phyloP scores from a whole-genome alignment of 2,113 vertebrate species.

The Cricetomys ansorgei region DNA sequence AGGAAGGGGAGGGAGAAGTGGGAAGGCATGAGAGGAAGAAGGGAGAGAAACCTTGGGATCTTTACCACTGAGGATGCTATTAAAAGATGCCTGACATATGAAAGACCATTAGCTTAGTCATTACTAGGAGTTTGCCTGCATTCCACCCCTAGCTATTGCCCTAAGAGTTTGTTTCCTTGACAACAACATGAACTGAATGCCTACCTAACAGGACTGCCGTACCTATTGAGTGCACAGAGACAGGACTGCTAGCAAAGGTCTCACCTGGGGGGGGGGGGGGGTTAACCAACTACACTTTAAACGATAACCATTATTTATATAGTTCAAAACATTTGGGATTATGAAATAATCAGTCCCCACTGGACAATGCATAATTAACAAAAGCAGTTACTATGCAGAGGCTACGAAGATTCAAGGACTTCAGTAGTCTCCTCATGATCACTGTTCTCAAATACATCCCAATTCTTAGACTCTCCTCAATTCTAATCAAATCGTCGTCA shows the following conservation, averaged over 20 bases:
- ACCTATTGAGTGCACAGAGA: neutral
- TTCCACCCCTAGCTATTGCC: neutral
- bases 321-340: neutral
- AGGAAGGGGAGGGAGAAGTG: rapidly evolving
- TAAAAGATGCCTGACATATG: neutral
- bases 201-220: neutral
- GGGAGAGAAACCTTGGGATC: neutral
- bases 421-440: neutral
- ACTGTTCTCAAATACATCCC: neutral
- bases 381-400: neutral
- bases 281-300: neutral
- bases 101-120: neutral
- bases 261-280: neutral
- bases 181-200: neutral
- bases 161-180: neutral
- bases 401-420: neutral
- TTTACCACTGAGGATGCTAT: neutral
- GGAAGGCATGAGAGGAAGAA: neutral
- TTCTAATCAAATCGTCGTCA: neutral
- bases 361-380: neutral
- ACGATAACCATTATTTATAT: neutral
- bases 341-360: neutral
- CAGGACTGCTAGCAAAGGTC: neutral
- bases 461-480: neutral
- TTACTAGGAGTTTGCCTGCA: neutral